Evolutionary conservation across 2,113 vertebrate species (phyloP).

Genomic region (Myotis davidii): DNA sequence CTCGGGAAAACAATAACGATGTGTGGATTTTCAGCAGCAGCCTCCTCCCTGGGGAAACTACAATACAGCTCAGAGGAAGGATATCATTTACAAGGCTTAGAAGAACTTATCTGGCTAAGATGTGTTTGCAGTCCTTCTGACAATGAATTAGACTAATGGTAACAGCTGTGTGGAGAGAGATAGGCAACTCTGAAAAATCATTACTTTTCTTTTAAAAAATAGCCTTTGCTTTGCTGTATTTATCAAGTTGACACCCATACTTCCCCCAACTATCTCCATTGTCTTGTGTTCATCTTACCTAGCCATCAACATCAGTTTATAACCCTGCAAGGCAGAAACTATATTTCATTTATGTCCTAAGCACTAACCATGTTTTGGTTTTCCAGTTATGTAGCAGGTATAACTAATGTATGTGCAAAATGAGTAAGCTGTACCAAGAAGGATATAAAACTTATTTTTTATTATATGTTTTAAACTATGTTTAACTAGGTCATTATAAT

Average conservation of each 20-base stretch:
- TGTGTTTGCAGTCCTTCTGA: background rate
- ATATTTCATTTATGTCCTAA: background rate
- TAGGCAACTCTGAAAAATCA: background rate
- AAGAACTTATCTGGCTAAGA: background rate
- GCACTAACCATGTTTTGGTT: background rate
- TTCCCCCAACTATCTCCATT: background rate
- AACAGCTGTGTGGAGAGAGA: background rate
- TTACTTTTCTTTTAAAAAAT: constrained; percentile 2
- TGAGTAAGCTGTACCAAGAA: background rate
- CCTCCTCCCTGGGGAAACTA: accelerated
- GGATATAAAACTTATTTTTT: background rate
- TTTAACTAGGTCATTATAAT: background rate
- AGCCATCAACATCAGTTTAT: background rate
- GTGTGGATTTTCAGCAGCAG: background rate
- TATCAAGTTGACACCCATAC: background rate
- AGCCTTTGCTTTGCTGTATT: background rate
- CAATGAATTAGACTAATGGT: background rate
- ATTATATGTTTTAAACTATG: background rate
- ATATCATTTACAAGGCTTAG: background rate
- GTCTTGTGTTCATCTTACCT: background rate
- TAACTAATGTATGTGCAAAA: background rate
- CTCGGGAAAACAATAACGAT: background rate
- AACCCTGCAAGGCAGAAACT: background rate
- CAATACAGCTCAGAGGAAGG: background rate
- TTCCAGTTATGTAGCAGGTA: background rate